Evolutionary conservation across 2,888 invertebrate genomes (phyloP).

Genomic region (Meloe dianella): DNA sequence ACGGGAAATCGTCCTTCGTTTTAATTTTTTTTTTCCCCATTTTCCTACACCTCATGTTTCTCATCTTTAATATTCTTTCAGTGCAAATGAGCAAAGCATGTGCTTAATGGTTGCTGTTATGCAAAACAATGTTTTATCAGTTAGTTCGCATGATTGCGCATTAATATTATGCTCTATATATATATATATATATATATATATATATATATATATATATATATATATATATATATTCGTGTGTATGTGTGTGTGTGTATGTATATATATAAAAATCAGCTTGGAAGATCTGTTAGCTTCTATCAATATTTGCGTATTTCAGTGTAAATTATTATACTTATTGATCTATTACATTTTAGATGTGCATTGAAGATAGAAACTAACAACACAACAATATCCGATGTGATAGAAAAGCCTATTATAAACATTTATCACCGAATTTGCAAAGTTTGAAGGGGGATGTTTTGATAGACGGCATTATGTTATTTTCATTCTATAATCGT

Average conservation of each 20-base stretch:
- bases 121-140: constrained; percentile 19
- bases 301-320: neutral
- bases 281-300: neutral
- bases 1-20: neutral
- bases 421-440: neutral
- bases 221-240: no score
- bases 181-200: no score
- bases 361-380: neutral
- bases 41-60: neutral
- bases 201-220: no score
- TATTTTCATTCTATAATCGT: neutral
- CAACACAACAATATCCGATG: constrained; percentile 4
- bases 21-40: neutral
- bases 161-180: constrained; percentile 12
- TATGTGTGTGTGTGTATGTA: no score
- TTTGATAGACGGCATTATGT: constrained; percentile 1
- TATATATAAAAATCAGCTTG: neutral
- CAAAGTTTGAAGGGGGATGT: neutral
- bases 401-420: neutral
- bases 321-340: no score
- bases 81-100: neutral
- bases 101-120: constrained; percentile 1
- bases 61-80: neutral
- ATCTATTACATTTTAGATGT: neutral
- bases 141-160: constrained; percentile 16